Conservation (phyloP, 2,888 invertebrate species). For the Metopia argyrocephala region DNA sequence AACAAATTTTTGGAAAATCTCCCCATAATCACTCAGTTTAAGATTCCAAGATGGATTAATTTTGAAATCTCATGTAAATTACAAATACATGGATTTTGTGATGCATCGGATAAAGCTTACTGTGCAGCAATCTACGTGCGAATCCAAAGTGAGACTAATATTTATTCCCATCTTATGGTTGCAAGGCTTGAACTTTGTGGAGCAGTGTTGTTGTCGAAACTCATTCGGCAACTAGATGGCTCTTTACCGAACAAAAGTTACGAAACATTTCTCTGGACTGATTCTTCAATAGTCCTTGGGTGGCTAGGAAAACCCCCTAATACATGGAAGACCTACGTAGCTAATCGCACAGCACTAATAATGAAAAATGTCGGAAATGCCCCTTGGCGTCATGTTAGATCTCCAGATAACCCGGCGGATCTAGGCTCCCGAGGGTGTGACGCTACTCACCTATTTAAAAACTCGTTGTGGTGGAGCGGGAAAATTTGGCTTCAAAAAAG, state of each 20-base stretch:
- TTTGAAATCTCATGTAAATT: neutral
- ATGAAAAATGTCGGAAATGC: too few species aligned
- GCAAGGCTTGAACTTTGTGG: constrained; percentile 59
- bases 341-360: constrained; percentile 49
- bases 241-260: neutral
- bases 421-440: constrained; percentile 48
- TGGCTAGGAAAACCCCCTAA: constrained; percentile 28
- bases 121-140: constrained; percentile 46
- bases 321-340: constrained; percentile 50
- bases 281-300: constrained; percentile 23
- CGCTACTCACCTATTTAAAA: constrained; percentile 28
- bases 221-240: neutral
- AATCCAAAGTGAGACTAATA: neutral
- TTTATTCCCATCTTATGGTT: constrained; percentile 16
- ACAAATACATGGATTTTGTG: constrained; percentile 57
- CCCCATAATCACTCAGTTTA: neutral
- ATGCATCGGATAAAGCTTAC: constrained; percentile 39
- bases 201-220: constrained; percentile 51
- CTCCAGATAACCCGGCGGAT: constrained; percentile 54
- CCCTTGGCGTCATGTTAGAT: constrained; percentile 57
- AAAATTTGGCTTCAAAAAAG: constrained; percentile 33
- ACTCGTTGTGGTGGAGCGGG: constrained; percentile 53
- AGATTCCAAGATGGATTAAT: constrained; percentile 47
- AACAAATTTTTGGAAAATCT: constrained; percentile 1
- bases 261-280: neutral